Evolutionary conservation across 2,113 vertebrate species (phyloP).

Genomic region (Sphaerodactylus townsendi): DNA sequence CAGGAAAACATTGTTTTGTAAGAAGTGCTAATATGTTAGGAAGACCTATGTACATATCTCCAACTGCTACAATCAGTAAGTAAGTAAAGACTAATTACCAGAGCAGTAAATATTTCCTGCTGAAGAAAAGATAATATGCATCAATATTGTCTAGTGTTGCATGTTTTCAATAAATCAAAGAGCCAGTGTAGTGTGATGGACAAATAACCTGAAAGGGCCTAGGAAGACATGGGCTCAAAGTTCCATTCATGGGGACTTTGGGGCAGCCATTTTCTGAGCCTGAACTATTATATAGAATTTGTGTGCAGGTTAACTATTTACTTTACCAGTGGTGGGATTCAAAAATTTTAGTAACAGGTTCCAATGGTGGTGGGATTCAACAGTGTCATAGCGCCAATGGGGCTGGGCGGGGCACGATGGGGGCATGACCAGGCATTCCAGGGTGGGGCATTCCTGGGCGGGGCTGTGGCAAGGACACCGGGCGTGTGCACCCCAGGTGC

Average conservation of each 20-base stretch:
- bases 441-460: no score
- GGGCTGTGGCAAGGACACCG: no score
- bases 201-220: neutral
- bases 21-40: slow-evolving; percentile 59
- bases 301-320: neutral
- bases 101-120: slow-evolving; percentile 53
- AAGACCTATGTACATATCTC: slow-evolving; percentile 43
- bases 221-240: neutral
- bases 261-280: neutral
- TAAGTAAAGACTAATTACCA: slow-evolving; percentile 54
- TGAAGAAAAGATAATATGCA: slow-evolving; percentile 16
- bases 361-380: no score
- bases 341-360: no score
- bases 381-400: no score
- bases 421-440: no score
- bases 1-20: slow-evolving; percentile 56
- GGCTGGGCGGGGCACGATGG: no score
- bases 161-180: neutral
- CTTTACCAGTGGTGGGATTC: no score
- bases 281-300: neutral
- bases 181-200: neutral
- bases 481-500: no score
- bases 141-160: neutral
- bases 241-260: neutral
- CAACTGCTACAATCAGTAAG: slow-evolving; percentile 49